These are phyloP conservation scores for Triops cancriformis DNA, from an alignment of 1,140 invertebrate genomes.

Conservation along the genomic window DNA sequence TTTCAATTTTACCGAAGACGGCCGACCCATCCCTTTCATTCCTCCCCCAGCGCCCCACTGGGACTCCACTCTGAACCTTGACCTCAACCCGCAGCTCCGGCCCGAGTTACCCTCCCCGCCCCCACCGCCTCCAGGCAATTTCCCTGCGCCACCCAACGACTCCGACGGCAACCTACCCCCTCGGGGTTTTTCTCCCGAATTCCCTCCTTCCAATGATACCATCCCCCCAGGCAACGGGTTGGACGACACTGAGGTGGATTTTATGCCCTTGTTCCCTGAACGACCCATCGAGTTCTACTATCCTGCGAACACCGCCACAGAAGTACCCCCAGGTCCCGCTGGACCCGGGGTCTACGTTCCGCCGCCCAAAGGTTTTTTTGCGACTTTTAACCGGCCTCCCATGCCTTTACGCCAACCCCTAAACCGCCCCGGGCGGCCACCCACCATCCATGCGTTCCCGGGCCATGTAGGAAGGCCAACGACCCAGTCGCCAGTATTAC, in stretches of 20 bases:
- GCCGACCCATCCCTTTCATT: constrained; percentile 22
- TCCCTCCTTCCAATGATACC: not conserved
- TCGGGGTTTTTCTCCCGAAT: not conserved
- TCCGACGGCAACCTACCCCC: not conserved
- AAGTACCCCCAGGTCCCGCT: constrained; percentile 68
- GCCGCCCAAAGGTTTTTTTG: constrained; percentile 76
- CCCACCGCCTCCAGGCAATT: constrained; percentile 51
- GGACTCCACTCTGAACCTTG: constrained; percentile 9
- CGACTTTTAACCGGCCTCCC: constrained; percentile 45
- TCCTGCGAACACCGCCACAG: constrained; percentile 61
- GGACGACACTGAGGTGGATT: constrained; percentile 72
- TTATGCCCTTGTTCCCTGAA: constrained; percentile 65
- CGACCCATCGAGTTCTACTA: constrained; percentile 81
- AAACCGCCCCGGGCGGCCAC: constrained; percentile 34
- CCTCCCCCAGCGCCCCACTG: constrained; percentile 31
- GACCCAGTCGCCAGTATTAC: not conserved
- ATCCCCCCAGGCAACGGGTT: constrained; percentile 8
- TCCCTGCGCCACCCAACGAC: constrained; percentile 52
- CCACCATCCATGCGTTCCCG: not conserved
- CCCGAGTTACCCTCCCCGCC: constrained; percentile 59
- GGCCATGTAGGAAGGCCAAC: not conserved
- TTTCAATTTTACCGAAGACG: constrained; percentile 17
- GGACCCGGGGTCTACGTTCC: constrained; percentile 79
- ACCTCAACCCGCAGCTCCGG: constrained; percentile 35
- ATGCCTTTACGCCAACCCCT: constrained; percentile 45